Evolutionary conservation across 2,888 invertebrate species (phyloP), one percentile per base, ranked within the genome.

Genomic region (Scrobipalpa costella): DNA sequence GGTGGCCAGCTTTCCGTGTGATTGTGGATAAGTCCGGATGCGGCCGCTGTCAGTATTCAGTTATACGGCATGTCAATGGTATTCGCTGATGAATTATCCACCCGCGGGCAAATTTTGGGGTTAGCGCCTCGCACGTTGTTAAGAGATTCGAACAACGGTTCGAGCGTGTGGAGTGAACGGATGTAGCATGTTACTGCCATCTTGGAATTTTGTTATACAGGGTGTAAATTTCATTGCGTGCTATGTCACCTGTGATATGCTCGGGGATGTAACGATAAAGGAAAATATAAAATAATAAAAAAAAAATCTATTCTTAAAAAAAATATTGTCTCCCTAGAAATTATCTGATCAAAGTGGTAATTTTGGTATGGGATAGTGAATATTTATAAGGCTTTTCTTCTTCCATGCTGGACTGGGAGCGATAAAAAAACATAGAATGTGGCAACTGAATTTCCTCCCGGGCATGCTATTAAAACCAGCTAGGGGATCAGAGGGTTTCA

Each of bases 21-120:
- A 66, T 68, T 69, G 71, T 67, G 69, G 69, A 70, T 70, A 71
- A 66, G 68, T 72, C 74, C 71, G 69, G 71, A 68, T 69, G 65
- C 70, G 71, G 70, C 72, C 73, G 69, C 69, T 73, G 75, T 72
- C 74, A 74, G 73, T 73, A 73, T 74, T 76, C 73, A 73, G 72
- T 70, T 72, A 71, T 71, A 72, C 69, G 70, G 71, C 73, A 69
- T 73, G 75, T 76, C 73, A 77, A 74, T 76, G 72, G 72, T 71
- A 69, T 69, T 66, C 67, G 73, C 67, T 76, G 73, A 78, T 77
- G 69, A 76, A 77, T 76, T 75, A 70, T 69, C 70, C 69, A 69
- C 64, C 63, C 64, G 61, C 64, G 64, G 64, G 66, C 66, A 65
- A 68, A 68, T 68, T 67, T 60, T 50, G 67, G 64, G 65, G 68